Evolutionary conservation across 2,888 invertebrate genomes (phyloP).

Genomic region (Hesperia comma): DNA sequence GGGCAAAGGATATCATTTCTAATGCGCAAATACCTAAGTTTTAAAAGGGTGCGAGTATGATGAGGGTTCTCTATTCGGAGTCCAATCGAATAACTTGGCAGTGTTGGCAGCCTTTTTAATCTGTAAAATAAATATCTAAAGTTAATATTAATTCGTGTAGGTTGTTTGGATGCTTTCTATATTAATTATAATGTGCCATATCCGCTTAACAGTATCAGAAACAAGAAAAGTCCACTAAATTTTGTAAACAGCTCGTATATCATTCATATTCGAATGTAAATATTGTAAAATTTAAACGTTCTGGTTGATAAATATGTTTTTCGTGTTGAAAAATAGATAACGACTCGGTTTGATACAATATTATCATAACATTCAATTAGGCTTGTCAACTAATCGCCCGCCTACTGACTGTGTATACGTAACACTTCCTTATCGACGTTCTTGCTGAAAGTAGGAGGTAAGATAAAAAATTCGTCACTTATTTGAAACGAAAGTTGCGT

Average conservation of each 20-base stretch:
- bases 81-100: too few species aligned
- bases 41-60: too few species aligned
- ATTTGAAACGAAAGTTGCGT: too few species aligned
- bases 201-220: not conserved
- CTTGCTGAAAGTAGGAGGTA: too few species aligned
- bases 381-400: constrained; percentile 48
- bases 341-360: constrained; percentile 20
- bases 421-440: too few species aligned
- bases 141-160: too few species aligned
- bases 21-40: too few species aligned
- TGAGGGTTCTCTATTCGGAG: too few species aligned
- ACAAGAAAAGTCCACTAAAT: not conserved
- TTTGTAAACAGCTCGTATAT: not conserved
- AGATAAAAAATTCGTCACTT: too few species aligned
- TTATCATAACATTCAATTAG: constrained; percentile 46
- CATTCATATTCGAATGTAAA: not conserved
- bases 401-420: not conserved
- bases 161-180: not conserved
- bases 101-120: too few species aligned
- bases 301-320: constrained; percentile 7
- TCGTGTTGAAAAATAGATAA: constrained; percentile 15
- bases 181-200: not conserved
- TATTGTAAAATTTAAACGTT: constrained; percentile 17
- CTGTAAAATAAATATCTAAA: too few species aligned
- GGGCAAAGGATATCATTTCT: too few species aligned